Evolutionary conservation across 2,113 vertebrate species (phyloP).

Genomic region (Lethenteron reissneri): DNA sequence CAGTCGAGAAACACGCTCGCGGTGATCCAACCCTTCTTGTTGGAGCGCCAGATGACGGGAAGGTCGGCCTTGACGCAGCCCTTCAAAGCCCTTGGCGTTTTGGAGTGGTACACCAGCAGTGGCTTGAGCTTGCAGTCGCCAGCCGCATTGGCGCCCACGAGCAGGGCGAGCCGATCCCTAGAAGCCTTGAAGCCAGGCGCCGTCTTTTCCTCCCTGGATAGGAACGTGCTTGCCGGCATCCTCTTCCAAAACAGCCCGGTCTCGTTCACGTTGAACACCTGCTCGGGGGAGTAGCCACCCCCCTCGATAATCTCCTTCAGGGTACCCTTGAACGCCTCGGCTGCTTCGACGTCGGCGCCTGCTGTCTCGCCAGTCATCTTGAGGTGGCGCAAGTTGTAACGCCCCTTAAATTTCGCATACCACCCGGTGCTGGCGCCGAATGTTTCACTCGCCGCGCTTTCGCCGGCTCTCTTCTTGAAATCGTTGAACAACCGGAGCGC

Average conservation of each 20-base stretch:
- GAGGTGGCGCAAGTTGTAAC: not conserved
- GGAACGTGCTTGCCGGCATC: constrained; percentile 8
- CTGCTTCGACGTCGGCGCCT: not conserved
- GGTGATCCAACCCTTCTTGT: constrained; percentile 8
- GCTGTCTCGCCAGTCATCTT: not conserved
- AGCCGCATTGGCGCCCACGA: constrained; percentile 4
- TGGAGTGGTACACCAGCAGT: constrained; percentile 5
- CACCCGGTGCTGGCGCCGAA: constrained; percentile 6
- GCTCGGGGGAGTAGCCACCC: constrained; percentile 4
- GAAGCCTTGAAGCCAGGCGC: constrained; percentile 8
- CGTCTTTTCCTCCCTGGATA: constrained; percentile 8
- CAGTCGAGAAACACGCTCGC: constrained; percentile 7
- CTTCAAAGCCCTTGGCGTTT: constrained; percentile 5
- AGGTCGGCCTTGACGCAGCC: constrained; percentile 6
- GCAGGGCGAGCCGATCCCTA: constrained; percentile 9
- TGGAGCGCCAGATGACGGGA: constrained; percentile 6
- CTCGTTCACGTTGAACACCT: constrained; percentile 9
- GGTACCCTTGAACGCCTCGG: not conserved
- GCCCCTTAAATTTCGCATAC: constrained; percentile 5
- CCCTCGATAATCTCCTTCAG: constrained; percentile 8
- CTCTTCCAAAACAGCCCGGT: constrained; percentile 9
- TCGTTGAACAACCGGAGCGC: not conserved
- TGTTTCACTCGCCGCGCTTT: not conserved
- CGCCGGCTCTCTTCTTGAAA: not conserved
- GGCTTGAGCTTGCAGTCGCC: constrained; percentile 6